Conservation (phyloP, 1,140 invertebrate genomes). For the Drosophila ogumai region DNA sequence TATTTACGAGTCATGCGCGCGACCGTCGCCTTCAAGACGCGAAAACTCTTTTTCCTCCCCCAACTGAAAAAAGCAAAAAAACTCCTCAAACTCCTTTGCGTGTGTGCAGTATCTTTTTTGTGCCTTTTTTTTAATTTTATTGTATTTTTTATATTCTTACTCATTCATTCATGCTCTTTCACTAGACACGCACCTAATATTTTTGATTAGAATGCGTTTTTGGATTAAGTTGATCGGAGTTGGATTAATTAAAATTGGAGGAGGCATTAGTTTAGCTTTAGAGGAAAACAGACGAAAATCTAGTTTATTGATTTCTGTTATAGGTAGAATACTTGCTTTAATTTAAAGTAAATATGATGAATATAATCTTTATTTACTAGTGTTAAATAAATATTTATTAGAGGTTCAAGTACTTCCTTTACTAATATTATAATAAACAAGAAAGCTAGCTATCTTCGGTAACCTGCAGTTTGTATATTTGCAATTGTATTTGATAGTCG, state of each 20-base stretch:
- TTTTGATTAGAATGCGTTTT: conserved; percentile 60
- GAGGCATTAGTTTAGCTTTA: neutral
- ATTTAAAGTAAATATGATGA: neutral
- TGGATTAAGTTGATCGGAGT: conserved; percentile 7
- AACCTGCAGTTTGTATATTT: too few relatives aligned
- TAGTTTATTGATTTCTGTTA: neutral
- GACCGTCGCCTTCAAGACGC: conserved; percentile 68
- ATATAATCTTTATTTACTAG: too few relatives aligned
- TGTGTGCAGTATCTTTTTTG: conserved; percentile 45
- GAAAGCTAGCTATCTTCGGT: too few relatives aligned
- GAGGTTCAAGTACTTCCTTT: too few relatives aligned
- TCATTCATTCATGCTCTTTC: conserved; percentile 76
- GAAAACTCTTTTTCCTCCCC: conserved; percentile 3
- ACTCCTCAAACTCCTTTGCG: conserved; percentile 38
- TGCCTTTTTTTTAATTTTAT: too few relatives aligned
- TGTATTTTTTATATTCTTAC: conserved; percentile 44
- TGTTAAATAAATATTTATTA: too few relatives aligned
- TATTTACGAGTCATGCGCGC: conserved; percentile 82
- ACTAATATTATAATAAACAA: too few relatives aligned
- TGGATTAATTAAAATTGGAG: conserved; percentile 67
- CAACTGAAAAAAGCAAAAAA: neutral
- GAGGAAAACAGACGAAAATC: neutral
- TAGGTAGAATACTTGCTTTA: neutral
- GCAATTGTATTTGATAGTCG: too few relatives aligned
- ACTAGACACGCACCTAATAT: conserved; percentile 75